Conservation (phyloP, 2,113 vertebrate genomes). For the Ailurus styani region DNA sequence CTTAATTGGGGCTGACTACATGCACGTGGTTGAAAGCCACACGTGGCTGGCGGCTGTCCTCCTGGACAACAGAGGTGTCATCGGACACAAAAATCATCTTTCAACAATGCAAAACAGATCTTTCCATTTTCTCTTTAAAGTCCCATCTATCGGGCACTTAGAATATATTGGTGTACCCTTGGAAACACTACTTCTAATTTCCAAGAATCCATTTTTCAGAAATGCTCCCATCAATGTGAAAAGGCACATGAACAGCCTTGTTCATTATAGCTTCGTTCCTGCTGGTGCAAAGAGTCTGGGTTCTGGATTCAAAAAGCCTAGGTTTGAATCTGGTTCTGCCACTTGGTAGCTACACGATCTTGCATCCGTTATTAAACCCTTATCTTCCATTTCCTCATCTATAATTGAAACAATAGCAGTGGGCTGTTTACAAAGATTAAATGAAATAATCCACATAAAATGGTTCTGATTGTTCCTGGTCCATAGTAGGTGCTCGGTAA, state of each 20-base stretch:
- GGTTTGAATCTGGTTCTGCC: not conserved
- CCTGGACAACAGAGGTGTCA: not conserved
- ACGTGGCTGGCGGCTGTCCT: not conserved
- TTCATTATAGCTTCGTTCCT: not conserved
- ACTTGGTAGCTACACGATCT: not conserved
- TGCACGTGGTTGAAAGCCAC: not conserved
- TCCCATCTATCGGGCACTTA: not conserved
- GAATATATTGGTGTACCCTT: not conserved
- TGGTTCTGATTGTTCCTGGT: not conserved
- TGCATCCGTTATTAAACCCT: not conserved
- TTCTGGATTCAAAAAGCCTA: not conserved
- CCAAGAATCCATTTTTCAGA: not conserved
- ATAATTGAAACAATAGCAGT: not conserved
- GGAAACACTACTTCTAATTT: not conserved
- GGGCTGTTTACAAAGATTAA: not conserved
- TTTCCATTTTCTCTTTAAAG: not conserved
- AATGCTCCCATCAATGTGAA: not conserved
- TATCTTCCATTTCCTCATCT: not conserved
- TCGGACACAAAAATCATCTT: not conserved
- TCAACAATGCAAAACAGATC: not conserved
- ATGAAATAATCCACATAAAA: not conserved
- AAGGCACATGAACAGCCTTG: not conserved
- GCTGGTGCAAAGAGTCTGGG: not conserved
- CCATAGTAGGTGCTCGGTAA: not conserved
- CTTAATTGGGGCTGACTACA: not conserved